phyloP scores from a whole-genome alignment of 2,797 vertebrate genomes.

The Borostomias antarcticus region DNA sequence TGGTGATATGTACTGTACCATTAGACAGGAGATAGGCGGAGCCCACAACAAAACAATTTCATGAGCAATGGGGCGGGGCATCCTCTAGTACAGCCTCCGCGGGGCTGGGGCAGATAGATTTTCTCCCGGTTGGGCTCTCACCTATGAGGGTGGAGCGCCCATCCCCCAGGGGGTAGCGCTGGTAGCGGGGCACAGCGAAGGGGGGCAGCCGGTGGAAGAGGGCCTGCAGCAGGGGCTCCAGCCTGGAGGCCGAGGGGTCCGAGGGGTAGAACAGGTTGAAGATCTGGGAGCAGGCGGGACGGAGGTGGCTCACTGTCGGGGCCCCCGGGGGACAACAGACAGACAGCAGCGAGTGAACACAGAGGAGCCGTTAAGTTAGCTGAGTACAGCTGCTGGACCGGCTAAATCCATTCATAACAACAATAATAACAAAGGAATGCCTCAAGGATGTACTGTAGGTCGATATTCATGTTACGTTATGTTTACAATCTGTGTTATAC shows the following conservation, averaged over 20 bases:
- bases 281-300: slow-evolving; percentile 93
- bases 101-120: too few relatives aligned
- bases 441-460: background rate
- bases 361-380: too few relatives aligned
- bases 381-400: slow-evolving; percentile 2
- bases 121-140: slow-evolving; percentile 55
- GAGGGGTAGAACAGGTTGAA: slow-evolving; percentile 98
- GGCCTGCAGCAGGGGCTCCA: slow-evolving; percentile 91
- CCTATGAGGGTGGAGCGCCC: slow-evolving; percentile 89
- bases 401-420: too few relatives aligned
- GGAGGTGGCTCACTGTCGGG: slow-evolving; percentile 89
- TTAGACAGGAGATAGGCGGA: too few relatives aligned
- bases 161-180: slow-evolving; percentile 93
- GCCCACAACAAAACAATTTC: slow-evolving; percentile 24
- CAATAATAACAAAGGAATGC: too few relatives aligned
- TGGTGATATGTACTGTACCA: too few relatives aligned
- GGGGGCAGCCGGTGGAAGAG: slow-evolving; percentile 92
- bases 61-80: too few relatives aligned
- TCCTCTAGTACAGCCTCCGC: background rate
- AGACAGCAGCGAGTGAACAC: too few relatives aligned
- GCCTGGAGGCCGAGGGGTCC: slow-evolving; percentile 93
- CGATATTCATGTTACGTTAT: background rate
- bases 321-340: slow-evolving; percentile 27
- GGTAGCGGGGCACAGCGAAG: slow-evolving; percentile 90
- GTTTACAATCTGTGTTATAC: too few relatives aligned